Conservation (phyloP, 2,113 vertebrate species). For the Cynocephalus volans region DNA sequence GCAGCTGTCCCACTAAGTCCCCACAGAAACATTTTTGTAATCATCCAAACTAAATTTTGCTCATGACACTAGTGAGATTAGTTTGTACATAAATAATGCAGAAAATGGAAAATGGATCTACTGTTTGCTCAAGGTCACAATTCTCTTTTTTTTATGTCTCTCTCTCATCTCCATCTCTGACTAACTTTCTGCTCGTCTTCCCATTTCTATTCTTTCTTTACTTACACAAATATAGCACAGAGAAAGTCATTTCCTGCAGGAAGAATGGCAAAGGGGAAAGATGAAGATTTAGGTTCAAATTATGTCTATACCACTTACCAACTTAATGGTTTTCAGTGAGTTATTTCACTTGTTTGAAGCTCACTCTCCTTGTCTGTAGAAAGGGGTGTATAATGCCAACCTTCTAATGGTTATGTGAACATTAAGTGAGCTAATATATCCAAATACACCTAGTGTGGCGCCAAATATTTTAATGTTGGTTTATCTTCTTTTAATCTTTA, state of each 20-base stretch:
- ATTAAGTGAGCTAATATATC: neutral
- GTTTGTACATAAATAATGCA: slow-evolving; percentile 76
- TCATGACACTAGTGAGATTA: slow-evolving; percentile 74
- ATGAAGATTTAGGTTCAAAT: neutral
- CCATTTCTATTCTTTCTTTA: neutral
- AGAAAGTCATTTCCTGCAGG: neutral
- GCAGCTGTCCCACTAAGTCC: slow-evolving; percentile 65
- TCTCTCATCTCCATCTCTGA: neutral
- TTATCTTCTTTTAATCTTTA: slow-evolving; percentile 53
- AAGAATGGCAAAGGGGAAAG: neutral
- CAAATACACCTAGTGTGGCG: neutral
- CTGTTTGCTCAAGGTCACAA: slow-evolving; percentile 74
- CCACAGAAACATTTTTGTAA: slow-evolving; percentile 73
- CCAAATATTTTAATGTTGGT: slow-evolving; percentile 1
- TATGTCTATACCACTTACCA: neutral
- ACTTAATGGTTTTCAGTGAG: neutral
- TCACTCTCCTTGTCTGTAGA: slow-evolving; percentile 26
- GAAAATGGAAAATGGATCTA: slow-evolving; percentile 81
- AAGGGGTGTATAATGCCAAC: neutral
- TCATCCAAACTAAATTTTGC: slow-evolving; percentile 80
- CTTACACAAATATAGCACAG: accelerated
- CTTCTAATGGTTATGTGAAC: slow-evolving; percentile 16
- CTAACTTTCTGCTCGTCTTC: neutral
- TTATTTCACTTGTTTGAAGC: slow-evolving; percentile 46
- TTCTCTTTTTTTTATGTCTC: neutral